Evolutionary conservation across 2,797 vertebrate species (phyloP).

Genomic region (Chrysocyon brachyurus): DNA sequence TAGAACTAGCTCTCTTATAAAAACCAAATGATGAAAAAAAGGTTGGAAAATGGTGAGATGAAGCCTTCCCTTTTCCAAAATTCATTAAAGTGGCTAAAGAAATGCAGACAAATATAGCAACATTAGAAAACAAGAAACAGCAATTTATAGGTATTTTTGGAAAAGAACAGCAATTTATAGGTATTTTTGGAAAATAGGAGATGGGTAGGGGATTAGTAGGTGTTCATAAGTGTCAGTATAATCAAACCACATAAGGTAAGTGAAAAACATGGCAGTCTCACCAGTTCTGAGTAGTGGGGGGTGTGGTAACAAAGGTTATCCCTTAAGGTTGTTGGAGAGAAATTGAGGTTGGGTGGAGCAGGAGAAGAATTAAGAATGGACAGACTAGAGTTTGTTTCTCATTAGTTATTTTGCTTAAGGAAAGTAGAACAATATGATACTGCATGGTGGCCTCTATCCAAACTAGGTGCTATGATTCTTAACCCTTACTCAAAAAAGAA

Average conservation of each 20-base stretch:
- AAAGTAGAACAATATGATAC: neutral
- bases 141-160: too few species aligned
- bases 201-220: neutral
- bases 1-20: neutral
- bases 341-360: neutral
- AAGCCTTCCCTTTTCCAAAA: neutral
- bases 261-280: neutral
- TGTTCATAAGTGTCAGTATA: neutral
- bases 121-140: neutral
- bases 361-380: neutral
- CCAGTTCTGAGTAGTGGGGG: neutral
- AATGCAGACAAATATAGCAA: slow-evolving; percentile 11
- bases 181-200: neutral
- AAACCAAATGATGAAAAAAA: neutral
- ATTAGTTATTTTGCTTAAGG: neutral
- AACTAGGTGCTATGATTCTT: neutral
- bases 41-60: neutral
- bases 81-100: neutral
- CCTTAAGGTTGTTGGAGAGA: neutral
- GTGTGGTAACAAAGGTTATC: neutral
- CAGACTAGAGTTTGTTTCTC: neutral
- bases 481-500: neutral
- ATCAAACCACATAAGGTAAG: neutral
- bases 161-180: neutral
- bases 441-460: neutral